Evolutionary conservation across 2,888 invertebrate species (phyloP).

Genomic region (Cephonodes hylas): DNA sequence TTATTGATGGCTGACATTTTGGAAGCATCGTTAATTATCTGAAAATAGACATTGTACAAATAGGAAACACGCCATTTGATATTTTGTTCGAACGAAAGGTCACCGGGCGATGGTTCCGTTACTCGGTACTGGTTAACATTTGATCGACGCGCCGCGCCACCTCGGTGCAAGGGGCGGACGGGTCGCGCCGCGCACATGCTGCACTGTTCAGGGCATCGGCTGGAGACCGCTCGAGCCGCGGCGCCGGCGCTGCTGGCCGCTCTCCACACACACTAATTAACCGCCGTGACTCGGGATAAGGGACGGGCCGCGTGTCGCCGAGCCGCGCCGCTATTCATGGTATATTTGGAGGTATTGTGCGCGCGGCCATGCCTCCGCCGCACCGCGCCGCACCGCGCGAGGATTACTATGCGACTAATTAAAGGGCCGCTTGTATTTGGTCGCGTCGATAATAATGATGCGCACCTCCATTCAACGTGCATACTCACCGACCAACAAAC

Average conservation of each 20-base stretch:
- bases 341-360: not conserved
- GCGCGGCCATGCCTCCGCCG: no score
- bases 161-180: no score
- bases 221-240: not conserved
- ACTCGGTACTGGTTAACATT: not conserved
- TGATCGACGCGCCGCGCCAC: not conserved
- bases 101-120: conserved; percentile 1
- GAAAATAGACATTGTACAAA: not conserved
- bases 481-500: not conserved
- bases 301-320: not conserved
- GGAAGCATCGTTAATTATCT: not conserved
- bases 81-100: conserved; percentile 11
- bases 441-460: no score
- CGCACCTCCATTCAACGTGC: not conserved
- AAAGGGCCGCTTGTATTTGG: not conserved
- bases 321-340: not conserved
- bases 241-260: no score
- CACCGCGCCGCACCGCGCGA: no score
- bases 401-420: conserved; percentile 4
- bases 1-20: conserved; percentile 14
- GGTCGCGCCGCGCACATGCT: not conserved
- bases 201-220: not conserved
- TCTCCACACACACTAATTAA: not conserved
- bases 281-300: not conserved
- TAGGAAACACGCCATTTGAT: conserved; percentile 13